These are phyloP conservation scores for Ceratina australensis DNA, from an alignment of 1,140 invertebrate species.

Conservation along the genomic window DNA sequence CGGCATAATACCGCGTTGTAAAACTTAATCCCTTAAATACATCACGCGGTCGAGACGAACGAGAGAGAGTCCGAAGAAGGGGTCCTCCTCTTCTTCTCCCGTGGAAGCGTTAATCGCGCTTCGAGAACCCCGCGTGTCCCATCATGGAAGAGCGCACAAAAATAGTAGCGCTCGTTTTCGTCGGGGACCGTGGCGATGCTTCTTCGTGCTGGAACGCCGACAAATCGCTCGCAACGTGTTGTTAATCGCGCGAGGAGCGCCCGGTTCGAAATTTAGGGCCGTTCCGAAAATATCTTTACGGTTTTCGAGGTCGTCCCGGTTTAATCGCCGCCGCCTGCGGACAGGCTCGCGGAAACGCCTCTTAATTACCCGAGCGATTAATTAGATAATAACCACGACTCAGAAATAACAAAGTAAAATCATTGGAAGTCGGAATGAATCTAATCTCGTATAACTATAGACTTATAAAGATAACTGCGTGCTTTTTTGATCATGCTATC, in stretches of 20 bases:
- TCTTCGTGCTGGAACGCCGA: conserved; percentile 48
- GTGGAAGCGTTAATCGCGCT: conserved; percentile 29
- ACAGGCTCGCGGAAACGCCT: conserved; percentile 9
- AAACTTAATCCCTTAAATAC: conserved; percentile 42
- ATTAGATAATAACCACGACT: background rate
- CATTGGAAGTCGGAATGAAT: no score
- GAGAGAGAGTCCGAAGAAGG: background rate
- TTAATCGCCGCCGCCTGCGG: conserved; percentile 9
- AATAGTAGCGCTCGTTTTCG: conserved; percentile 43
- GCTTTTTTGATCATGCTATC: no score
- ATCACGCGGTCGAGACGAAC: background rate
- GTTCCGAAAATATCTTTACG: conserved; percentile 30
- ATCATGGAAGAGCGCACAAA: conserved; percentile 37
- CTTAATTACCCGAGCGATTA: conserved; percentile 6
- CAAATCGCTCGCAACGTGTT: conserved; percentile 50
- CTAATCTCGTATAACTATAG: no score
- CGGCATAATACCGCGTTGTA: conserved; percentile 36
- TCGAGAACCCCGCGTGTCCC: background rate
- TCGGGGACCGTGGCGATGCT: conserved; percentile 40
- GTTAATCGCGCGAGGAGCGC: conserved; percentile 43
- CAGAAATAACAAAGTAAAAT: background rate
- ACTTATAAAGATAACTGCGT: no score
- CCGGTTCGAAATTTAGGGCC: conserved; percentile 37
- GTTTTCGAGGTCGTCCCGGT: conserved; percentile 8
- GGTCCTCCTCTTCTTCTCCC: background rate